These are phyloP conservation scores for Arion vulgaris DNA, from an alignment of 1,140 invertebrate genomes.

Conservation along the genomic window DNA sequence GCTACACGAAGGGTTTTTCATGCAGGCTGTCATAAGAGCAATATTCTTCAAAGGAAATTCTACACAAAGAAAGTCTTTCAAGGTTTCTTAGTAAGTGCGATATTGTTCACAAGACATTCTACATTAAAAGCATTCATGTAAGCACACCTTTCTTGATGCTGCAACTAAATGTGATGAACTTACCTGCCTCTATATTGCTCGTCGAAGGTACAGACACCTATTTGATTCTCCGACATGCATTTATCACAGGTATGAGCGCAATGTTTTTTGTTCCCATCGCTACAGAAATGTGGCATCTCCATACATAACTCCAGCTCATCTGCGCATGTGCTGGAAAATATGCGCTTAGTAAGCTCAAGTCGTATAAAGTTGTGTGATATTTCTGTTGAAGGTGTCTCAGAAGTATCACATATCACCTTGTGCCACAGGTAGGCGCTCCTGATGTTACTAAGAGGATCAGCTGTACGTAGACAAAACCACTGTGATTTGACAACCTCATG, in stretches of 20 bases:
- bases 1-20: too few species aligned
- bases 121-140: too few species aligned
- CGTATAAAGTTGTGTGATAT: constrained; percentile 43
- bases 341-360: constrained; percentile 44
- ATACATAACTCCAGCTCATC: constrained; percentile 49
- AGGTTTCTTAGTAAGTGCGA: too few species aligned
- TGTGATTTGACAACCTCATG: not conserved
- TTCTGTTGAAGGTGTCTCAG: constrained; percentile 39
- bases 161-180: not conserved
- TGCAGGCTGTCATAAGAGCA: too few species aligned
- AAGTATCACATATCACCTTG: constrained; percentile 54
- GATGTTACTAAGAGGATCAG: constrained; percentile 50
- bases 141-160: too few species aligned
- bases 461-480: constrained; percentile 35
- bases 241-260: constrained; percentile 51
- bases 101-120: too few species aligned
- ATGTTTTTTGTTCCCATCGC: constrained; percentile 37
- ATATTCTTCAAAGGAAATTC: too few species aligned
- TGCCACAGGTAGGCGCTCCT: constrained; percentile 50
- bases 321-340: constrained; percentile 54
- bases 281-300: constrained; percentile 27
- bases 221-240: constrained; percentile 46
- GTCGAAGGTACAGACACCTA: constrained; percentile 50
- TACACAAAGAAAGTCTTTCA: too few species aligned
- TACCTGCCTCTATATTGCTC: constrained; percentile 47